phyloP scores from a whole-genome alignment of 2,797 vertebrate genomes.

The Dipus sagitta region DNA sequence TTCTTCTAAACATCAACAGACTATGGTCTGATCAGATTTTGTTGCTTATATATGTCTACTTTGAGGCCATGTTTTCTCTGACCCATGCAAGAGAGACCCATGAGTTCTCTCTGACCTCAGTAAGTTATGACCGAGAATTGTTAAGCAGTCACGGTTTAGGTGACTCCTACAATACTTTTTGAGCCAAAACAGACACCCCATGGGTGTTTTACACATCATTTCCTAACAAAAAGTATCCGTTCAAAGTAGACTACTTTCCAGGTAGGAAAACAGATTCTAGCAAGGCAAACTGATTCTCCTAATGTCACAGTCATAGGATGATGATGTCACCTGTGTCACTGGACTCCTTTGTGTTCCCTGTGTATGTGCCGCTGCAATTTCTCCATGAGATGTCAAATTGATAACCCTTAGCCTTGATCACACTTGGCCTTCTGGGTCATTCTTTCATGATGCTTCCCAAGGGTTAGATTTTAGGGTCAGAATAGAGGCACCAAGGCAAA shows the following conservation, averaged over 20 bases:
- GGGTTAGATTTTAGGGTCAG: no score
- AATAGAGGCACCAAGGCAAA: no score
- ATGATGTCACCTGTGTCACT: background rate
- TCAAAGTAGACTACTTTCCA: background rate
- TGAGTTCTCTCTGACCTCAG: background rate
- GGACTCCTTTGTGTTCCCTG: background rate
- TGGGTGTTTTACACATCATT: background rate
- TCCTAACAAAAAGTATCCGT: background rate
- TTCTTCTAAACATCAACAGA: background rate
- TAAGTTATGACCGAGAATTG: background rate
- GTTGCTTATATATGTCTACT: background rate
- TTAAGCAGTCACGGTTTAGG: background rate
- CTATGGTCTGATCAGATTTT: background rate
- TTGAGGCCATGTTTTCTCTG: background rate
- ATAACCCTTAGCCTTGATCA: no score
- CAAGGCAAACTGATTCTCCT: background rate
- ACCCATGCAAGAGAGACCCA: background rate
- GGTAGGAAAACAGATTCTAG: background rate
- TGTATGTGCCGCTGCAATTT: fast-evolving
- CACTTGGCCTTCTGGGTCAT: background rate
- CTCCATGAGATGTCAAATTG: no score
- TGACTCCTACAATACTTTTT: background rate
- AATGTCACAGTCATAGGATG: background rate
- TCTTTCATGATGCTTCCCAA: background rate
- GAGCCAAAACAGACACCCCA: background rate